phyloP scores from a whole-genome alignment of 1,140 invertebrate genomes.

The Hermetia illucens region DNA sequence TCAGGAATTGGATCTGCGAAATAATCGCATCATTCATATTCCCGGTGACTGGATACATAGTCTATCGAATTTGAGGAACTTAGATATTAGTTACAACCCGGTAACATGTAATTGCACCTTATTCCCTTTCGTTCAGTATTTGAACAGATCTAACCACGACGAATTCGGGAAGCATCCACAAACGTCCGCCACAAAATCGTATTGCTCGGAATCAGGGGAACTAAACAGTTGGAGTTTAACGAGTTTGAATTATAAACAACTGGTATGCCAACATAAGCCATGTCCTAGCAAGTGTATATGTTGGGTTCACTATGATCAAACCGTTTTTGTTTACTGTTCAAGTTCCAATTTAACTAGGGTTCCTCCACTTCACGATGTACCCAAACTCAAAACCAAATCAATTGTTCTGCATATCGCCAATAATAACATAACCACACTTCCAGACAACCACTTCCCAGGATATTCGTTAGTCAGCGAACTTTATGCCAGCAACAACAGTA shows the following conservation, averaged over 20 bases:
- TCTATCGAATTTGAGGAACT: conserved; percentile 13
- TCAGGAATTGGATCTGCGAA: conserved; percentile 36
- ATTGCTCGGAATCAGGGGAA: conserved; percentile 18
- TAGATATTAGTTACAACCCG: conserved; percentile 41
- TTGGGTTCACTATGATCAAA: conserved; percentile 18
- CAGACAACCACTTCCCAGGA: conserved; percentile 15
- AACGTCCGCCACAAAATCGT: conserved; percentile 24
- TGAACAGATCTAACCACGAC: conserved; percentile 22
- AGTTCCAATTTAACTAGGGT: conserved; percentile 15
- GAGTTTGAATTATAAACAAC: conserved; percentile 11
- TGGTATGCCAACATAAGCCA: conserved; percentile 21
- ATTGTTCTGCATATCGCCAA: conserved; percentile 31
- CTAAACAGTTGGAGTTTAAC: conserved; percentile 12
- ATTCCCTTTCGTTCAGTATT: conserved; percentile 34
- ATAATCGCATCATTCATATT: conserved; percentile 36
- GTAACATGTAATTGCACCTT: conserved; percentile 43
- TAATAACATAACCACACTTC: conserved; percentile 28
- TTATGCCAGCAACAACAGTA: conserved; percentile 33
- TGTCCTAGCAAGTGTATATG: conserved; percentile 35
- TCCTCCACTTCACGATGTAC: conserved; percentile 13
- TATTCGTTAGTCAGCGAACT: conserved; percentile 30
- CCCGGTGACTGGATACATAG: conserved; percentile 39
- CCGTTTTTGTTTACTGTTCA: conserved; percentile 34
- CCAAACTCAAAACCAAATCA: conserved; percentile 10
- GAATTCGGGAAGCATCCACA: conserved; percentile 21